phyloP scores from a whole-genome alignment of 2,888 invertebrate species.

The Pseudeuparius sepicola region DNA sequence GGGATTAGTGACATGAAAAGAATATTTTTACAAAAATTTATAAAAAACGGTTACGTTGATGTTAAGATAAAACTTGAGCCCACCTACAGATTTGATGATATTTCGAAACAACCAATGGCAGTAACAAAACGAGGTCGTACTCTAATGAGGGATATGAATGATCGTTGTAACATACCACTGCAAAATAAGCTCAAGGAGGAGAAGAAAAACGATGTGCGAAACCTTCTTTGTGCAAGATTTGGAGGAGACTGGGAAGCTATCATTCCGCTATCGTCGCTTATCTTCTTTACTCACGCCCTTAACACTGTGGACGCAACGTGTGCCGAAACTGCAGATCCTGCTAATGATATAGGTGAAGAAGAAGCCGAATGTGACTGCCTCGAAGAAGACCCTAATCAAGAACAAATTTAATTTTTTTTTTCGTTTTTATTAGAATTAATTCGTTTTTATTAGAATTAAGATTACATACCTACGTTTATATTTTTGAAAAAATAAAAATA shows the following conservation, averaged over 20 bases:
- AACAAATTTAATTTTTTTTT: slow-evolving; percentile 4
- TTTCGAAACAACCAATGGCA: slow-evolving; percentile 9
- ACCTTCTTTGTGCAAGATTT: slow-evolving; percentile 13
- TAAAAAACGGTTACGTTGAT: slow-evolving; percentile 10
- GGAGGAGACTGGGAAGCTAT: slow-evolving; percentile 9
- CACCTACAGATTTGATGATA: too few species aligned
- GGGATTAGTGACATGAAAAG: slow-evolving; percentile 4
- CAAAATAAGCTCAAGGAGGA: slow-evolving; percentile 12
- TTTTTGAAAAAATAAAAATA: too few species aligned
- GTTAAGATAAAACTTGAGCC: too few species aligned
- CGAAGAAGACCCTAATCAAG: slow-evolving; percentile 10
- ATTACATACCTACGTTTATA: slow-evolving; percentile 1
- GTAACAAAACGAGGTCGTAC: slow-evolving; percentile 11
- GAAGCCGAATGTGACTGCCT: slow-evolving; percentile 3
- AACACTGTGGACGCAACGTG: slow-evolving; percentile 21
- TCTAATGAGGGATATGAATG: slow-evolving; percentile 9
- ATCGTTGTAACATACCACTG: slow-evolving; percentile 15
- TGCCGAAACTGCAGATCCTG: slow-evolving; percentile 9
- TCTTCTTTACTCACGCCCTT: slow-evolving; percentile 14
- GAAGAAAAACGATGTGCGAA: slow-evolving; percentile 5
- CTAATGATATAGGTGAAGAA: slow-evolving; percentile 9
- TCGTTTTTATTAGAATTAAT: slow-evolving; percentile 6
- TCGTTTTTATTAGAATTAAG: slow-evolving; percentile 5
- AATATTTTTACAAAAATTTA: slow-evolving; percentile 8
- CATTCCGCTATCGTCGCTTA: slow-evolving; percentile 8